Percentiles rank a stretch among this genome's conserved stretches.
These are phyloP conservation scores for Heliocidaris erythrogramma DNA, from an alignment of 35 echinoderm and acorn worm genomes.

Conservation along the genomic window DNA sequence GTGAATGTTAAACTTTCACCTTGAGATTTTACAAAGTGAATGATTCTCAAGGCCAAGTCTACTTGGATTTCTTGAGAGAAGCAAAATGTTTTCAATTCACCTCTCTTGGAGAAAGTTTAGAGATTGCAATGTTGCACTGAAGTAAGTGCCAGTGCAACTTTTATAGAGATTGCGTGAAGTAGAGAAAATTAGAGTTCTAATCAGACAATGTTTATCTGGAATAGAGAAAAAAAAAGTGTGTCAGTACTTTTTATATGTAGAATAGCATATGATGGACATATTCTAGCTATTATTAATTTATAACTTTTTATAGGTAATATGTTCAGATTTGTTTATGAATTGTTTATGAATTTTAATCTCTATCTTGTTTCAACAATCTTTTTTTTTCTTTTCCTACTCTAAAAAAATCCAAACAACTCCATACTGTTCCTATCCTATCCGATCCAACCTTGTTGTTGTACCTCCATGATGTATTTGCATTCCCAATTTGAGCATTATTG, in stretches of 20 bases:
- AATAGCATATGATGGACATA: no score
- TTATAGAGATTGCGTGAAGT: neutral
- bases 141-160: no score
- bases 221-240: no score
- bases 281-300: no score
- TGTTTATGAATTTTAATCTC: neutral
- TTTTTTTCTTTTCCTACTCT: neutral
- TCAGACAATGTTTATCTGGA: neutral
- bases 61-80: neutral
- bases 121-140: neutral
- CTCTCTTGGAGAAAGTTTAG: neutral
- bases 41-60: neutral
- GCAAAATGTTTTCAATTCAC: neutral
- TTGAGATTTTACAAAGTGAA: neutral
- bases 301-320: no score
- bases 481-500: neutral
- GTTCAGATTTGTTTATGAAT: no score
- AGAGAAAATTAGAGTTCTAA: neutral
- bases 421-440: neutral
- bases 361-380: neutral
- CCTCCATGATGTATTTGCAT: neutral
- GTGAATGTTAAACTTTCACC: neutral
- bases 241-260: no score
- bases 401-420: neutral
- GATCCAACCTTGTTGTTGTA: neutral